Evolutionary conservation across 1,140 invertebrate species (phyloP), one percentile per base, ranked within the genome.

Genomic region (Manduca sexta): DNA sequence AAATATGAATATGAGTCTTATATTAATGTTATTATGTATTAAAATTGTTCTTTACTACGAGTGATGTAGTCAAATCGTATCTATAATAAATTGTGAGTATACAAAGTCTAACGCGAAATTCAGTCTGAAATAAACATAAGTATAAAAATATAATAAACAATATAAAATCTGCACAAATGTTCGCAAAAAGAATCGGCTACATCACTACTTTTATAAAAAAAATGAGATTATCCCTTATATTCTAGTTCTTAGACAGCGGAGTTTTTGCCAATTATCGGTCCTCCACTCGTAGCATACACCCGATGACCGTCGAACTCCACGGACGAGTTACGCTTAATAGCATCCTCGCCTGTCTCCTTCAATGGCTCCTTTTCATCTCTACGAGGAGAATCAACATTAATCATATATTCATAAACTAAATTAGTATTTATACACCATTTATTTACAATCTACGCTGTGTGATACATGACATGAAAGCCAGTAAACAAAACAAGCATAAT

Each of bases 291-390:
- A 14, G 93, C 92, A 64, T 93, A 91, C 11, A 93, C 93, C 59
- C 92, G 89, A 64, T 92, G 91, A 5, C 93, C 92, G 60, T 95
- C 93, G 65, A 93, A 95, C 63, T 93, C 93, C 3, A 94, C 90
- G 14, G 92, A 93, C 33, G 91, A 91, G 58, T 93, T 92, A 45
- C 91, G 90, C 54, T 92, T 93, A 52, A 92, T 84, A 12, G 88
- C 89, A 50, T 89, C 90, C 56, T 90, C 88, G 26, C 87, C 89
- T 21, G 90, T 90, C 52, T 90, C 89, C 64, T 92, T 93, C 43
- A 95, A 77, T 1, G 93, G 93, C 65, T 94, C 92, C 79, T 94
- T 93, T 83, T 94, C 93, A 61, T 93, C 93, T 87, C 93, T 94
- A 86, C 50, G 49, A 51, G 66, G 64, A 52, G 21, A 8, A 26